Conservation (phyloP, 2,797 vertebrate genomes). For the Pteropus rufus region DNA sequence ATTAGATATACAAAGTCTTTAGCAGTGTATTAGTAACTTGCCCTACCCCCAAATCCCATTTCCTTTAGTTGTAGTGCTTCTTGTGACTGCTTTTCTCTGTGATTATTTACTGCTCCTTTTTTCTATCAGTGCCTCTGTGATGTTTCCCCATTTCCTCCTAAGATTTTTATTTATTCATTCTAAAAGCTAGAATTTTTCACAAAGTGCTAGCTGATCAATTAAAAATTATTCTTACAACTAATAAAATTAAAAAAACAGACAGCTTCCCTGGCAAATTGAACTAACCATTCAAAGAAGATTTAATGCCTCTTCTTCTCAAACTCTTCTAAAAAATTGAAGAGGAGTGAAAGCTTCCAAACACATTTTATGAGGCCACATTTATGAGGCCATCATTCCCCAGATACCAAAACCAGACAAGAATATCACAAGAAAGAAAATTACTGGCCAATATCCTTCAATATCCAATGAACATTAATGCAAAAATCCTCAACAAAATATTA, state of each 20-base stretch:
- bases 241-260: not conserved
- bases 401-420: not conserved
- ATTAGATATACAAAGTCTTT: not conserved
- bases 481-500: not conserved
- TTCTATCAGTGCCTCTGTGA: not conserved
- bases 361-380: not conserved
- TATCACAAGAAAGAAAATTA: not conserved
- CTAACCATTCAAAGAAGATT: not conserved
- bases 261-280: not conserved
- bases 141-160: not conserved
- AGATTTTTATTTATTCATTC: constrained; percentile 28
- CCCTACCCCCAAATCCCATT: not conserved
- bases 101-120: not conserved
- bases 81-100: not conserved
- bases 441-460: not conserved
- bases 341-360: not conserved
- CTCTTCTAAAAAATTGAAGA: not conserved
- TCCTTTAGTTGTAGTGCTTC: not conserved
- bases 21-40: not conserved
- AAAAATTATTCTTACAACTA: not conserved
- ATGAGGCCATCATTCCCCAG: not conserved
- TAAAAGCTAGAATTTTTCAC: not conserved
- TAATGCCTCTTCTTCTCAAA: not conserved
- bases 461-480: not conserved
- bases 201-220: not conserved